These are phyloP conservation scores for Gnathonemus echidnorhynchus DNA, from an alignment of 2,113 vertebrate genomes.

Conservation along the genomic window DNA sequence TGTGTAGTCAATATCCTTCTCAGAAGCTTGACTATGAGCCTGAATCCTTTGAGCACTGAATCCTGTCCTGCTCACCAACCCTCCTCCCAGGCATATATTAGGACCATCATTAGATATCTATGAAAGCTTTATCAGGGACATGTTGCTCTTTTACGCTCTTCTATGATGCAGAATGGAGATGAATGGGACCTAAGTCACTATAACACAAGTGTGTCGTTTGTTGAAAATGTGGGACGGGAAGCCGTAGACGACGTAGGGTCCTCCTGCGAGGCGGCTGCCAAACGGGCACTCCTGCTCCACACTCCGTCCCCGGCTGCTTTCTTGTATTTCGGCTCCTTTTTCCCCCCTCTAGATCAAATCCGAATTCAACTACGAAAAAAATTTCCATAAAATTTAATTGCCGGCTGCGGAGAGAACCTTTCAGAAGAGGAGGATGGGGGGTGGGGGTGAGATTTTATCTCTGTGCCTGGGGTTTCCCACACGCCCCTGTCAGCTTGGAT, in stretches of 20 bases:
- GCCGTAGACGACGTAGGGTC: not conserved
- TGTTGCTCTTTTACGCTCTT: not conserved
- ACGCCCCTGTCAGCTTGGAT: not conserved
- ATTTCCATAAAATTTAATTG: conserved; percentile 12
- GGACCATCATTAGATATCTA: not conserved
- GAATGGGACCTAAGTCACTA: not conserved
- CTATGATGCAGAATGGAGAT: not conserved
- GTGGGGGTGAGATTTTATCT: not conserved
- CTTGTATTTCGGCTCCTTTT: not conserved
- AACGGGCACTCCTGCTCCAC: not conserved
- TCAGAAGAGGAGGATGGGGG: not conserved
- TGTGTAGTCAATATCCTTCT: not conserved
- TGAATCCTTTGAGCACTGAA: not conserved
- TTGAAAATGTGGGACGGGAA: not conserved
- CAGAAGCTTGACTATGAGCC: not conserved
- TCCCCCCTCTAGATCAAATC: not conserved
- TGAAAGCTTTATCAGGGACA: not conserved
- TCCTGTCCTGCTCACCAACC: not conserved
- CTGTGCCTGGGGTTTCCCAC: conserved; percentile 1
- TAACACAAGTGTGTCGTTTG: not conserved
- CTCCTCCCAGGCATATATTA: not conserved
- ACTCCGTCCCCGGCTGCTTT: not conserved
- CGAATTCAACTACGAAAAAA: conserved; percentile 2
- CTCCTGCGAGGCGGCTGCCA: not conserved
- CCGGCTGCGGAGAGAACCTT: not conserved